A percentile compares a stretch with the other conserved stretches of the same genome.
Conservation (phyloP, 2,797 vertebrate genomes). For the Bryconaethiops microstoma region DNA sequence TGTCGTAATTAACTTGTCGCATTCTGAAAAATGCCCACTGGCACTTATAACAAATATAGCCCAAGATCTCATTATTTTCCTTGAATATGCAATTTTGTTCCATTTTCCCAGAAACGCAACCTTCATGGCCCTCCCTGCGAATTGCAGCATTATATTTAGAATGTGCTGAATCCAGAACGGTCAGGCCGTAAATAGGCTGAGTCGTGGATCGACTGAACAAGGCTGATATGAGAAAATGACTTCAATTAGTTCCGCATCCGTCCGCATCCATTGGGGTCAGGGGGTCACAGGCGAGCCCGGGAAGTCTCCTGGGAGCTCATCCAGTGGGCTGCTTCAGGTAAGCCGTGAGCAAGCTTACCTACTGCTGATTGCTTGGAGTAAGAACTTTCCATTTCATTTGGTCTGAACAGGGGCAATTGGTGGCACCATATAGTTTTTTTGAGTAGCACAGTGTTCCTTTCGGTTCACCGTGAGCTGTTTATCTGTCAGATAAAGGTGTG, state of each 20-base stretch:
- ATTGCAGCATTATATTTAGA: conserved; percentile 51
- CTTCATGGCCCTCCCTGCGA: conserved; percentile 40
- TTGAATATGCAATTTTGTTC: conserved; percentile 51
- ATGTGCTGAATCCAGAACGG: conserved; percentile 54
- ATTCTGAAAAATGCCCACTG: conserved; percentile 34
- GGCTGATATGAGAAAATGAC: conserved; percentile 51
- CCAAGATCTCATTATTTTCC: conserved; percentile 41
- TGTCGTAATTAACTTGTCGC: conserved; percentile 40
- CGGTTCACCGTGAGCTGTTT: not conserved
- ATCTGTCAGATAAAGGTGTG: conserved; percentile 1
- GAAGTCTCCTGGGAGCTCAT: not conserved
- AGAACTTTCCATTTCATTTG: conserved; percentile 29
- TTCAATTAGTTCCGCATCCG: conserved; percentile 51
- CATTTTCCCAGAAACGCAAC: conserved; percentile 7
- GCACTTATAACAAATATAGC: conserved; percentile 39
- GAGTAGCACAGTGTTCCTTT: not conserved
- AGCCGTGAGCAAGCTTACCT: conserved; percentile 16
- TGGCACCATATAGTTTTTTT: conserved; percentile 17
- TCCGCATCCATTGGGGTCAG: conserved; percentile 26
- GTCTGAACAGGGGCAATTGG: conserved; percentile 11
- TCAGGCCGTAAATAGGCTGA: conserved; percentile 46
- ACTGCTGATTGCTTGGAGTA: conserved; percentile 28
- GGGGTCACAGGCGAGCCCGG: conserved; percentile 26
- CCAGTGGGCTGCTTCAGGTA: conserved; percentile 39
- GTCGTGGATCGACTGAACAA: conserved; percentile 39